A percentile compares a stretch with the other conserved stretches of the same genome.
These are phyloP conservation scores for Hoplodrina blanda DNA, from an alignment of 2,888 invertebrate genomes.

Conservation along the genomic window DNA sequence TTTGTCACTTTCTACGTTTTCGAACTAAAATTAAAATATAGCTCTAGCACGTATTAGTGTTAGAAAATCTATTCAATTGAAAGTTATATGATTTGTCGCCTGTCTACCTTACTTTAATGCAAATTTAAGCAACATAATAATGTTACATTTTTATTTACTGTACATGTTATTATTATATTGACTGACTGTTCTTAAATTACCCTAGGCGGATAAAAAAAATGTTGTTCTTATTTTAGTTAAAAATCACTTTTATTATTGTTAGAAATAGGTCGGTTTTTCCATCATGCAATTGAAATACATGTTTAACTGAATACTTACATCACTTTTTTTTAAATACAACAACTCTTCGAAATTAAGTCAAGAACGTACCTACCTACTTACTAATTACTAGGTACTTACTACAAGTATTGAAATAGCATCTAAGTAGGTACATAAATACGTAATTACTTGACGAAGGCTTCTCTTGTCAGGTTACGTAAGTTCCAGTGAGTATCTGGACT, in stretches of 20 bases:
- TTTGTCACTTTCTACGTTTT: constrained; percentile 49
- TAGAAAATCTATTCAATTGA: background rate
- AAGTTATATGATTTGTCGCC: background rate
- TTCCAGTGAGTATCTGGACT: constrained; percentile 46
- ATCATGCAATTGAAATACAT: background rate
- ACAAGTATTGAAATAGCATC: constrained; percentile 2
- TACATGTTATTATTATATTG: too few species aligned
- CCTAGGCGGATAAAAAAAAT: too few species aligned
- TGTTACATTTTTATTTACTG: too few species aligned
- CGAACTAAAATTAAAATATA: constrained; percentile 22
- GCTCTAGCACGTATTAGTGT: background rate
- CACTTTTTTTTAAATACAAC: background rate
- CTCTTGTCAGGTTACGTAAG: constrained; percentile 32
- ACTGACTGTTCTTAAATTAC: too few species aligned
- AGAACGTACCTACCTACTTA: too few species aligned
- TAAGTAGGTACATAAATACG: background rate
- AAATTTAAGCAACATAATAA: background rate
- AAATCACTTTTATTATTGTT: too few species aligned
- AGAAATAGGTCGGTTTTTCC: too few species aligned
- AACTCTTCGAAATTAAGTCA: constrained; percentile 2
- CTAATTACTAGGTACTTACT: too few species aligned
- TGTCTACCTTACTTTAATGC: background rate
- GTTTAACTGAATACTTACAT: background rate
- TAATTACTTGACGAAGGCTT: constrained; percentile 29
- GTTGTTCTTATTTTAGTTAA: too few species aligned